Conservation (phyloP, 2,888 invertebrate genomes). For the Leptinotarsa tumamoca region DNA sequence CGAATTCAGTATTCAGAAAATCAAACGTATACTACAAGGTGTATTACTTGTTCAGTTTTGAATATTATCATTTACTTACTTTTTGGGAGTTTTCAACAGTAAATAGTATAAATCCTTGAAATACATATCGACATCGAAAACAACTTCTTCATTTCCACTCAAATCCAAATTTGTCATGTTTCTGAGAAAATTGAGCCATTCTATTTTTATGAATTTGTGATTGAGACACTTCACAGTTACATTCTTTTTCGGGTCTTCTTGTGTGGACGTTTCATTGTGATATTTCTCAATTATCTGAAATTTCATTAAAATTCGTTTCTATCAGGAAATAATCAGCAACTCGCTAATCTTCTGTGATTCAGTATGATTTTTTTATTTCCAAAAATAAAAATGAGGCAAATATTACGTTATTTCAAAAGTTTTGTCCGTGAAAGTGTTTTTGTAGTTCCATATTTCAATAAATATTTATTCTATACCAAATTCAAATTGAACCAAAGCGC, state of each 20-base stretch:
- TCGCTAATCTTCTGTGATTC: too few species aligned
- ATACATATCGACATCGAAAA: slow-evolving; percentile 50
- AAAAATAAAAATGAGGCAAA: too few species aligned
- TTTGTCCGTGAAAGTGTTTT: too few species aligned
- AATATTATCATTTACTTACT: slow-evolving; percentile 42
- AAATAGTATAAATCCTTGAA: slow-evolving; percentile 52
- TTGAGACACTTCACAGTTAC: slow-evolving; percentile 43
- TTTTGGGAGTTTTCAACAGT: slow-evolving; percentile 50
- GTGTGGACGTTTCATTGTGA: slow-evolving; percentile 32
- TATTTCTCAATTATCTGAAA: slow-evolving; percentile 35
- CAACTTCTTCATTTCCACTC: slow-evolving; percentile 47
- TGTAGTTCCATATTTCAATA: too few species aligned
- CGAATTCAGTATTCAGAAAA: too few species aligned
- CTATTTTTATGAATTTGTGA: slow-evolving; percentile 46
- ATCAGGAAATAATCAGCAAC: not conserved
- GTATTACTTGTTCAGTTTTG: too few species aligned
- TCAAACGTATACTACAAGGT: too few species aligned
- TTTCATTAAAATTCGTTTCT: not conserved
- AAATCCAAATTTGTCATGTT: slow-evolving; percentile 51
- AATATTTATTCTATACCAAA: too few species aligned
- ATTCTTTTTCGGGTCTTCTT: slow-evolving; percentile 19
- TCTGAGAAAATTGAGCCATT: slow-evolving; percentile 55
- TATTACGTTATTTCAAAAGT: too few species aligned
- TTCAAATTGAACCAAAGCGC: too few species aligned
- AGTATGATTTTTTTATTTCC: too few species aligned